Evolutionary conservation across 2,113 vertebrate species (phyloP).

Genomic region (Catharus fuscescens): DNA sequence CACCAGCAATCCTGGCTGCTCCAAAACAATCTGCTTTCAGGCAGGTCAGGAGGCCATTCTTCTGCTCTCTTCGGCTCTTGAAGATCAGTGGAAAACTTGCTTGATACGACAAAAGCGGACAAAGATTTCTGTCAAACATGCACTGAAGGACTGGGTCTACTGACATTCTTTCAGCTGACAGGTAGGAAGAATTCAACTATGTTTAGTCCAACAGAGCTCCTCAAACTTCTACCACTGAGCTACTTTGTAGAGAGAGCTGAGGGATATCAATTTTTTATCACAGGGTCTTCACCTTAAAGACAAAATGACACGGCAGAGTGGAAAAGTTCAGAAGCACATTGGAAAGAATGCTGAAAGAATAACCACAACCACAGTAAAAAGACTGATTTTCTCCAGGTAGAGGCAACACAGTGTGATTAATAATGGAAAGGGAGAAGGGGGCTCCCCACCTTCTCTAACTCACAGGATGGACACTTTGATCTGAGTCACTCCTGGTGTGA

Average conservation of each 20-base stretch:
- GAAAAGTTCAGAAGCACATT: neutral
- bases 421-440: neutral
- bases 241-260: neutral
- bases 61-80: neutral
- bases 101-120: neutral
- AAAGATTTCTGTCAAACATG: neutral
- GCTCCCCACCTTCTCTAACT: neutral
- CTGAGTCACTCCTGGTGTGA: neutral
- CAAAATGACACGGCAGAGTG: neutral
- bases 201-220: neutral
- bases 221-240: neutral
- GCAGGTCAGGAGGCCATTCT: neutral
- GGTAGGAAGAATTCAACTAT: neutral
- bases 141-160: neutral
- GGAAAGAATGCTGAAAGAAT: neutral
- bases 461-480: neutral
- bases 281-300: neutral
- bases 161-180: neutral
- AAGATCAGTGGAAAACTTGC: neutral
- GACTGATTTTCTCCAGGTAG: neutral
- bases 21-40: neutral
- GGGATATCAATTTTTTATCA: neutral
- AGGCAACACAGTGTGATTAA: neutral
- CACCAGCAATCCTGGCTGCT: neutral
- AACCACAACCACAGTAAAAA: neutral